Conservation (phyloP, 2,888 invertebrate species). For the Drosophila infuscata region DNA sequence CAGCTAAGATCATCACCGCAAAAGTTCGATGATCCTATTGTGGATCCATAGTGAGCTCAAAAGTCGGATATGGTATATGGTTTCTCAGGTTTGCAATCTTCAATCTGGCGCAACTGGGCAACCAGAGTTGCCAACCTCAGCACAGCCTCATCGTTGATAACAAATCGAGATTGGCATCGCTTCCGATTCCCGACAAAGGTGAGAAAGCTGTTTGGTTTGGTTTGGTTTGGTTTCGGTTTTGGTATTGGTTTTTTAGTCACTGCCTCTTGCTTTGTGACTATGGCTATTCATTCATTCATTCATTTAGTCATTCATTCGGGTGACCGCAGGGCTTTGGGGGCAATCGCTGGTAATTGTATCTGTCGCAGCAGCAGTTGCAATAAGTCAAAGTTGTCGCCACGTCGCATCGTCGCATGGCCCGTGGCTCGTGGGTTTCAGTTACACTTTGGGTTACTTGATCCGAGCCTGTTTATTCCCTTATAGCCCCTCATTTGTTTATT, state of each 20-base stretch:
- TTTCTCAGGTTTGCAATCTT: constrained; percentile 52
- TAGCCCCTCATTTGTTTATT: constrained; percentile 32
- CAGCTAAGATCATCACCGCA: constrained; percentile 54
- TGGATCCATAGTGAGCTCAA: constrained; percentile 24
- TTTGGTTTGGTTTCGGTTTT: too few relatives aligned
- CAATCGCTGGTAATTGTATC: constrained; percentile 76
- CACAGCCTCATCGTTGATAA: constrained; percentile 51
- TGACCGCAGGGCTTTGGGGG: constrained; percentile 55
- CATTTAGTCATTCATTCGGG: constrained; percentile 26
- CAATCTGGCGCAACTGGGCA: constrained; percentile 20
- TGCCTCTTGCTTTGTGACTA: background rate
- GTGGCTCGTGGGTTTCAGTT: constrained; percentile 60
- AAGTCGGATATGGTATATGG: constrained; percentile 76
- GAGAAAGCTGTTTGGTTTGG: constrained; percentile 53
- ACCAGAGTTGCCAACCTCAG: constrained; percentile 6
- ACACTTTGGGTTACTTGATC: constrained; percentile 68
- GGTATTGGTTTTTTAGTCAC: background rate
- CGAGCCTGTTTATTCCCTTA: constrained; percentile 11
- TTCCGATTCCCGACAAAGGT: constrained; percentile 76
- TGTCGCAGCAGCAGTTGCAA: constrained; percentile 66
- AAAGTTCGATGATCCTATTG: constrained; percentile 78
- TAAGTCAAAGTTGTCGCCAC: constrained; percentile 68
- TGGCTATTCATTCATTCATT: constrained; percentile 11
- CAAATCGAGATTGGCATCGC: constrained; percentile 74
- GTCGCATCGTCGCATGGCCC: constrained; percentile 38